Conservation (phyloP, 2,888 invertebrate genomes). For the Eupithecia insigniata region DNA sequence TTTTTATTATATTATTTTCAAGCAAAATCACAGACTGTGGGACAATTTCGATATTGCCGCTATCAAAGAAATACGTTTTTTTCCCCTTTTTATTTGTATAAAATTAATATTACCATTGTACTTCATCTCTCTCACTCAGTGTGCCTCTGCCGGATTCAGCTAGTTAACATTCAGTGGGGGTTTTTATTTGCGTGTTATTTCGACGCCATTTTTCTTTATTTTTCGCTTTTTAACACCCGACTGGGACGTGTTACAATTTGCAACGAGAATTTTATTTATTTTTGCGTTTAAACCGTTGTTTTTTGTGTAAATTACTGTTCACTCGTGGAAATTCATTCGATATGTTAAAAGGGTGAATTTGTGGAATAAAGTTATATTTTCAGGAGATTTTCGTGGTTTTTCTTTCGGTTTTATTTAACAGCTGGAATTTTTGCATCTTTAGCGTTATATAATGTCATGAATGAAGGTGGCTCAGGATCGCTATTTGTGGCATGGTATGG, state of each 20-base stretch:
- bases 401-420: background rate
- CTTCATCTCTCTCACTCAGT: slow-evolving; percentile 22
- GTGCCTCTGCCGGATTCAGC: slow-evolving; percentile 32
- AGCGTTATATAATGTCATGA: background rate
- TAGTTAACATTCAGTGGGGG: slow-evolving; percentile 60
- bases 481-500: too few relatives aligned
- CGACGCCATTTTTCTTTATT: slow-evolving; percentile 50
- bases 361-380: slow-evolving; percentile 12
- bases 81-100: background rate
- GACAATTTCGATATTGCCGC: too few relatives aligned
- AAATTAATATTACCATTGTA: background rate
- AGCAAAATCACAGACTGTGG: too few relatives aligned
- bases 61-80: too few relatives aligned
- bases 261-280: slow-evolving; percentile 41
- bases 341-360: slow-evolving; percentile 9
- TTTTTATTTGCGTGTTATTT: slow-evolving; percentile 53
- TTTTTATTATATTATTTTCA: too few relatives aligned
- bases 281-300: slow-evolving; percentile 36
- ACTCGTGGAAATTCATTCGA: slow-evolving; percentile 16
- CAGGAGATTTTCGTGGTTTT: slow-evolving; percentile 7
- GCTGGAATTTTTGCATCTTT: background rate
- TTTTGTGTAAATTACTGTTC: slow-evolving; percentile 11
- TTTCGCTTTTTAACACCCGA: slow-evolving; percentile 45
- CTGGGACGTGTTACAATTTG: slow-evolving; percentile 45
- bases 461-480: too few relatives aligned